Conservation (phyloP, 2,797 vertebrate genomes). For the Cuniculus paca region DNA sequence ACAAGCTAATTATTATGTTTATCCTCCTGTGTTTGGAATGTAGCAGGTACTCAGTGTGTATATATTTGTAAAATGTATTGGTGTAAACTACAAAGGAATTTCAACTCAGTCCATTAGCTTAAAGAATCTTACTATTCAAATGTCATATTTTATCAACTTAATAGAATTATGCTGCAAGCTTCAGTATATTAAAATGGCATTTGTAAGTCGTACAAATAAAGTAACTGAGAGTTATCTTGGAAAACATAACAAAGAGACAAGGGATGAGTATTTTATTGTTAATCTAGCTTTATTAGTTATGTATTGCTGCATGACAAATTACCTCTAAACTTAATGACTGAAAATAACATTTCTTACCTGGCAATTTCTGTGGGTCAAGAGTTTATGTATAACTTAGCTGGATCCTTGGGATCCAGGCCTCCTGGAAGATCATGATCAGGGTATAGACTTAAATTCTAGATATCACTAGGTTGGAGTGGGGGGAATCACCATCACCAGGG, state of each 20-base stretch:
- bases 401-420: background rate
- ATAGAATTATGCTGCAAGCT: slow-evolving; percentile 12
- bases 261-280: slow-evolving; percentile 61
- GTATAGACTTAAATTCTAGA: background rate
- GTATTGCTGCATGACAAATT: background rate
- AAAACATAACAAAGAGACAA: background rate
- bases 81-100: background rate
- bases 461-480: too few relatives aligned
- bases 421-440: background rate
- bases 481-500: background rate
- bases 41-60: background rate
- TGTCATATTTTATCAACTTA: background rate
- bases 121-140: background rate
- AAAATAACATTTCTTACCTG: background rate
- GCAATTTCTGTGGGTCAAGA: background rate
- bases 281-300: slow-evolving; percentile 34
- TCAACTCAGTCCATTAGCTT: background rate
- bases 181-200: slow-evolving; percentile 43
- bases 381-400: background rate
- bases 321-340: background rate
- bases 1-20: background rate
- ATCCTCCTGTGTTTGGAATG: background rate
- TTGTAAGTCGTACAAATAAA: slow-evolving; percentile 17
- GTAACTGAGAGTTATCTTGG: background rate
- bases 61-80: slow-evolving; percentile 8